Percentiles rank a stretch among this genome's conserved stretches.
phyloP scores from a whole-genome alignment of 1,140 invertebrate species.

The Monomorium pharaonis region DNA sequence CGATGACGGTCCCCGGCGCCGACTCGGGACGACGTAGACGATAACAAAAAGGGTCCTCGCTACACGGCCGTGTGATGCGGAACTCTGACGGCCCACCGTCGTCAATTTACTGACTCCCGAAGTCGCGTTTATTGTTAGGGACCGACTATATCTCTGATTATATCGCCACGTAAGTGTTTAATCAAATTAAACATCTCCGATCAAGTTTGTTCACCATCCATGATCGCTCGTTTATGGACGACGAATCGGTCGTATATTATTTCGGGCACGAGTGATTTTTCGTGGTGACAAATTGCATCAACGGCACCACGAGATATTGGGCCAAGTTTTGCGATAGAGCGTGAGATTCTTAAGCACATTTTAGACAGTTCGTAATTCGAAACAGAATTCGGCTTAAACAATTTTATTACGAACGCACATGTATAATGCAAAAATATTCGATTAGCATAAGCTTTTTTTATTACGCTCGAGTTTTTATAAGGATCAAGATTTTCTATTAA shows the following conservation, averaged over 20 bases:
- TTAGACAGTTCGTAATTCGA: not conserved
- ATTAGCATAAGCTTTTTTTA: slow-evolving; percentile 21
- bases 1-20: slow-evolving; percentile 65
- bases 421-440: slow-evolving; percentile 3
- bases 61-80: slow-evolving; percentile 51
- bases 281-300: slow-evolving; percentile 20
- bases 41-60: slow-evolving; percentile 40
- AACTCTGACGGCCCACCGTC: slow-evolving; percentile 14
- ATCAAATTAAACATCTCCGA: not conserved
- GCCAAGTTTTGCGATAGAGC: slow-evolving; percentile 12
- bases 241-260: not conserved
- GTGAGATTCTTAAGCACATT: slow-evolving; percentile 7
- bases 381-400: slow-evolving; percentile 24
- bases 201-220: not conserved
- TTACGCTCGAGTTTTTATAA: slow-evolving; percentile 5
- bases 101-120: slow-evolving; percentile 34
- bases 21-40: slow-evolving; percentile 64
- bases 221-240: slow-evolving; percentile 8
- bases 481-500: slow-evolving; percentile 23
- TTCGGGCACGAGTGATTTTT: slow-evolving; percentile 28
- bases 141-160: not conserved
- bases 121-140: slow-evolving; percentile 33
- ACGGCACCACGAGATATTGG: not conserved
- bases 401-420: slow-evolving; percentile 25
- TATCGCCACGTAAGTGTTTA: slow-evolving; percentile 31